phyloP scores from a whole-genome alignment of 2,113 vertebrate species.

The Meleagris gallopavo region DNA sequence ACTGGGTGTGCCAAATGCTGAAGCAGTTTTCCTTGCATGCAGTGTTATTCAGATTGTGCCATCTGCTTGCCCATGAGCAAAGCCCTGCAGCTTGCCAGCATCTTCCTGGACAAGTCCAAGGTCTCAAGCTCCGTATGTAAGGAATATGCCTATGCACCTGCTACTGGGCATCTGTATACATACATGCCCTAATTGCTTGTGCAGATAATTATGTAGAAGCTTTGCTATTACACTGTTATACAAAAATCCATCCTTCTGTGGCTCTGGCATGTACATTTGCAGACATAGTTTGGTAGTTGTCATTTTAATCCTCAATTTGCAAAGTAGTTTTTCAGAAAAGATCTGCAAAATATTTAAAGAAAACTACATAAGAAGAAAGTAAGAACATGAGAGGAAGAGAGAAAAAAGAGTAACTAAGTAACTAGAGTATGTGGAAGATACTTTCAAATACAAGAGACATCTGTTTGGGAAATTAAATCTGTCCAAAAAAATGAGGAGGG shows the following conservation, averaged over 20 bases:
- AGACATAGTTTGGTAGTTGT: not conserved
- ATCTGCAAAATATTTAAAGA: not conserved
- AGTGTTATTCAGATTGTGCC: not conserved
- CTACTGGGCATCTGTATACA: not conserved
- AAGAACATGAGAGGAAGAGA: not conserved
- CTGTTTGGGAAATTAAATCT: slow-evolving; percentile 37
- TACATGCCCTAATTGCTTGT: not conserved
- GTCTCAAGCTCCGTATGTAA: not conserved
- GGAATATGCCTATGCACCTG: slow-evolving; percentile 8
- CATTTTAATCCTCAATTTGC: not conserved
- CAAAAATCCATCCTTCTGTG: not conserved
- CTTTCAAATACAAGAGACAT: slow-evolving; percentile 33
- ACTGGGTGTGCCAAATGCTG: not conserved
- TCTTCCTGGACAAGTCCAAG: not conserved
- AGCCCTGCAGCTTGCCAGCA: not conserved
- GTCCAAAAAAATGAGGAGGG: slow-evolving; percentile 6
- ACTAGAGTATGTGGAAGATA: not conserved
- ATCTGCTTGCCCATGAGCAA: not conserved
- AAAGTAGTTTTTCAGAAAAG: not conserved
- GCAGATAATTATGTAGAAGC: not conserved
- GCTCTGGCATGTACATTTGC: not conserved
- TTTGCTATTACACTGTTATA: not conserved
- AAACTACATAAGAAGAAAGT: not conserved
- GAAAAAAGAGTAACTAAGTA: not conserved
- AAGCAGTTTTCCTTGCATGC: not conserved